A percentile compares a stretch with the other conserved stretches of the same genome.
phyloP scores from a whole-genome alignment of 2,888 invertebrate species.

The Fabriciana adippe region DNA sequence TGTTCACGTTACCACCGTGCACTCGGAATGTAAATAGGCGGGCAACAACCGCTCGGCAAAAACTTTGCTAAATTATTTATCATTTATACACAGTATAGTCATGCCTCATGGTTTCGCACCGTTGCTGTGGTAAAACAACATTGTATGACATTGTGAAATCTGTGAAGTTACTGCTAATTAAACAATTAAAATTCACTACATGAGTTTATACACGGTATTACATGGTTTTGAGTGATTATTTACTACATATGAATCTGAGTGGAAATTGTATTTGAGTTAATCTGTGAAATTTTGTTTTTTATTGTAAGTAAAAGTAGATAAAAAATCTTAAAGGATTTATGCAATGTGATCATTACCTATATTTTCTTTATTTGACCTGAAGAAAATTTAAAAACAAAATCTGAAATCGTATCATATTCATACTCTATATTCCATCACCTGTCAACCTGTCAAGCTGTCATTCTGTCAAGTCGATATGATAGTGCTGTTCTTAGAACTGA shows the following conservation, averaged over 20 bases:
- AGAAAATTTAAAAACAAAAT: not conserved
- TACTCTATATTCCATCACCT: constrained; percentile 46
- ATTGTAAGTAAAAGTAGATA: not conserved
- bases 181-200: not conserved
- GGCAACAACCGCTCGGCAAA: constrained; percentile 51
- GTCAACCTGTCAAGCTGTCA: constrained; percentile 68
- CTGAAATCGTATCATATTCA: not conserved
- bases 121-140: constrained; percentile 32
- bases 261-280: too few species aligned
- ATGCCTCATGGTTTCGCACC: constrained; percentile 36
- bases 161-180: not conserved
- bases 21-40: constrained; percentile 67
- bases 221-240: not conserved
- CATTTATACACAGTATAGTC: constrained; percentile 39
- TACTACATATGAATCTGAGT: too few species aligned
- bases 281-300: not conserved
- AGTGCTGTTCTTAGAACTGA: constrained; percentile 43
- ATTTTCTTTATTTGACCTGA: too few species aligned
- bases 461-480: constrained; percentile 61
- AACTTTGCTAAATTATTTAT: constrained; percentile 56
- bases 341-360: too few species aligned
- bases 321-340: too few species aligned
- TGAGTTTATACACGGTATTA: constrained; percentile 1
- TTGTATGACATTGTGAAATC: constrained; percentile 20
- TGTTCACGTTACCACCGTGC: constrained; percentile 46